Conservation (phyloP, 2,888 invertebrate genomes). For the Yponomeuta cagnagella region DNA sequence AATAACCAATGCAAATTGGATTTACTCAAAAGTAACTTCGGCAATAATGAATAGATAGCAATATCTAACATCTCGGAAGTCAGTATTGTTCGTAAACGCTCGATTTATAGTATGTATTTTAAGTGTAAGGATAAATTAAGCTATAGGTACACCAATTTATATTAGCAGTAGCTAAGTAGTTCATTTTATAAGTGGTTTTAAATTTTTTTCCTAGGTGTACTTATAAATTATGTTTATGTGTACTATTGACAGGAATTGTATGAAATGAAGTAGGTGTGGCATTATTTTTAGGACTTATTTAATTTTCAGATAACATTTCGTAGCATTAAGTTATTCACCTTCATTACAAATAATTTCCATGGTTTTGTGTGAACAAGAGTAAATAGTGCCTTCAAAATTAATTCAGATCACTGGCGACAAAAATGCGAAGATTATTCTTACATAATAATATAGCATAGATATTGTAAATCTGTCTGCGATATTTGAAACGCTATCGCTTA, state of each 20-base stretch:
- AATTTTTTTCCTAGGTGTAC: conserved; percentile 8
- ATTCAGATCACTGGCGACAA: conserved; percentile 1
- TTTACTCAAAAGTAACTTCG: conserved; percentile 26
- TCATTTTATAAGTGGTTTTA: conserved; percentile 45
- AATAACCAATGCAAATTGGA: background rate
- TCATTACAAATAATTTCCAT: conserved; percentile 1
- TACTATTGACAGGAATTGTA: background rate
- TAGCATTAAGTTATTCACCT: background rate
- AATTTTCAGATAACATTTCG: background rate
- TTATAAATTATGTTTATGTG: conserved; percentile 13
- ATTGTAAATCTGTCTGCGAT: background rate
- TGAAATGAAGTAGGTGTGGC: conserved; percentile 7
- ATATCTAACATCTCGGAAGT: conserved; percentile 57
- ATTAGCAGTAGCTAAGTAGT: conserved; percentile 63
- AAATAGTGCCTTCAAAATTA: conserved; percentile 15
- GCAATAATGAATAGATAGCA: conserved; percentile 59
- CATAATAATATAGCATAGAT: background rate
- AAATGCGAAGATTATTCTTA: background rate
- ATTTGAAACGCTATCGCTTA: background rate
- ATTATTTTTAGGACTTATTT: conserved; percentile 8
- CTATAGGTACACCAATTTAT: conserved; percentile 62
- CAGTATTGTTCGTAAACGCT: conserved; percentile 64
- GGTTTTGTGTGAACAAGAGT: conserved; percentile 4
- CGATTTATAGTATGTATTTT: conserved; percentile 52
- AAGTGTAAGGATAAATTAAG: conserved; percentile 52